Conservation (phyloP, 2,888 invertebrate genomes). For the Drosophila greeni region DNA sequence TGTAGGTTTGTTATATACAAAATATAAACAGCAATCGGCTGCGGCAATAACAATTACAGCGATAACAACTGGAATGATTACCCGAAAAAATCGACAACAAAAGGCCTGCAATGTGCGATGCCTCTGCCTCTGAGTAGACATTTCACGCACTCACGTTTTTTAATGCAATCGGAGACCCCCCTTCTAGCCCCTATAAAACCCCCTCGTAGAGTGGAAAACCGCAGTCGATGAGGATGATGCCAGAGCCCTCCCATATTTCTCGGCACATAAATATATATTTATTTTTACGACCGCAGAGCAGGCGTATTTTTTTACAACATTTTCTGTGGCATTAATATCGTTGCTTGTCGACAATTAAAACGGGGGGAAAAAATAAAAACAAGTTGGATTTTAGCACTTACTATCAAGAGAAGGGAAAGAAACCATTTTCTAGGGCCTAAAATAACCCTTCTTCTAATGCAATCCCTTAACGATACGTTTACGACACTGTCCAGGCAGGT, state of each 20-base stretch:
- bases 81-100: slow-evolving; percentile 32
- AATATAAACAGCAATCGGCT: slow-evolving; percentile 16
- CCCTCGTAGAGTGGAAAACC: slow-evolving; percentile 20
- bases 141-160: slow-evolving; percentile 71
- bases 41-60: slow-evolving; percentile 47
- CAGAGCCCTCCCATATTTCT: slow-evolving; percentile 12
- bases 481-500: neutral
- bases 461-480: slow-evolving; percentile 12
- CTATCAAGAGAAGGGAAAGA: neutral
- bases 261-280: slow-evolving; percentile 42
- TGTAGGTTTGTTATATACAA: too few relatives aligned
- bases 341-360: slow-evolving; percentile 56
- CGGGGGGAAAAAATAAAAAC: slow-evolving; percentile 9
- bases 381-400: neutral
- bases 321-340: slow-evolving; percentile 19
- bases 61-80: slow-evolving; percentile 38
- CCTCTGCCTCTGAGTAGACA: slow-evolving; percentile 34
- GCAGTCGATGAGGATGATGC: slow-evolving; percentile 12
- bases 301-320: slow-evolving; percentile 4
- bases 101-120: slow-evolving; percentile 22
- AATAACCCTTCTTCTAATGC: slow-evolving; percentile 22
- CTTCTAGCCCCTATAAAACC: too few relatives aligned
- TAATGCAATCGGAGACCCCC: slow-evolving; percentile 52
- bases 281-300: slow-evolving; percentile 48
- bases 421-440: neutral